Percentiles rank a stretch among this genome's conserved stretches.
Evolutionary conservation across 2,888 invertebrate species (phyloP).

Genomic region (Catocala nupta): DNA sequence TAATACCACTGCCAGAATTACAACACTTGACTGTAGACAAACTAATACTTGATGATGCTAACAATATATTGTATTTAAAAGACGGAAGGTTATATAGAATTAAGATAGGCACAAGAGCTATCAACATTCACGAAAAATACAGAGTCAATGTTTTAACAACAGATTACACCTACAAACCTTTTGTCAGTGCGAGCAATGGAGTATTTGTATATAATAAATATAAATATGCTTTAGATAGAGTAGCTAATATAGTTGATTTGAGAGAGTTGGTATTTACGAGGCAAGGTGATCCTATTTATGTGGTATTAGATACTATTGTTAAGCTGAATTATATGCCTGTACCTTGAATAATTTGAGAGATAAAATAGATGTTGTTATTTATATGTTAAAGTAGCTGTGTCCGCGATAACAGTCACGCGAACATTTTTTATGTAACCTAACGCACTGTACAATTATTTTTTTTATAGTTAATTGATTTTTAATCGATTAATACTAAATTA

Average conservation of each 20-base stretch:
- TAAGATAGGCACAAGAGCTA: constrained; percentile 68
- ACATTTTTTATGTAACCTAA: too few relatives aligned
- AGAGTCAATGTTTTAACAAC: constrained; percentile 62
- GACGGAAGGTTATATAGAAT: constrained; percentile 66
- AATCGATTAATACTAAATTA: too few relatives aligned
- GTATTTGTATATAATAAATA: constrained; percentile 76
- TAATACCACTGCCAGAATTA: constrained; percentile 63
- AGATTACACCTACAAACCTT: constrained; percentile 65
- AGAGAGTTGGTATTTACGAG: constrained; percentile 70
- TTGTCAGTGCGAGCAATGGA: constrained; percentile 67
- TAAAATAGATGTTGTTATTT: constrained; percentile 27
- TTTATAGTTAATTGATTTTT: too few relatives aligned
- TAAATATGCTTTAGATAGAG: constrained; percentile 75
- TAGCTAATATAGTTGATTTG: constrained; percentile 65
- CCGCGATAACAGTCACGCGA: too few relatives aligned
- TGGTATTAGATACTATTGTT: constrained; percentile 68
- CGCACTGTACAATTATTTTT: too few relatives aligned
- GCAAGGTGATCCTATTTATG: constrained; percentile 71
- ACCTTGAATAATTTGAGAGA: constrained; percentile 51
- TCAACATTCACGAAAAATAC: constrained; percentile 69
- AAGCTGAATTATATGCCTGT: constrained; percentile 63
- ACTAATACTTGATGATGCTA: constrained; percentile 71
- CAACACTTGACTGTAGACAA: constrained; percentile 63
- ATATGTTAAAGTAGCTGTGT: background rate
- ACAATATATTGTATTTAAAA: constrained; percentile 71